Conservation (phyloP, 2,888 invertebrate species). For the Drosophila nr. perissopoda region DNA sequence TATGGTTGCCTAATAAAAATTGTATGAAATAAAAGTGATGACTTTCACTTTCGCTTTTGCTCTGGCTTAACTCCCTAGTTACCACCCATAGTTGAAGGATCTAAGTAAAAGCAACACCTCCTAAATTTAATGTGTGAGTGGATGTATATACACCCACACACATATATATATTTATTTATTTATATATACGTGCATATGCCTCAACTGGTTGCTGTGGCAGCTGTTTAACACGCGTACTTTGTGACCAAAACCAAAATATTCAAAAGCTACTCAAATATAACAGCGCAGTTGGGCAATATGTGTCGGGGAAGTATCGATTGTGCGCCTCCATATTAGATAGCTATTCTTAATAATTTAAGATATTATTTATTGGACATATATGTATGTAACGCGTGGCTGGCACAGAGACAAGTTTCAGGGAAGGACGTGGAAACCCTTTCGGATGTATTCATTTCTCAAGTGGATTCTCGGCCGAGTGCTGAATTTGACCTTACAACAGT, state of each 20-base stretch:
- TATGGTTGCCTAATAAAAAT: constrained; percentile 77
- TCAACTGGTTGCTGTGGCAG: constrained; percentile 1
- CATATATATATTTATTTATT: not conserved
- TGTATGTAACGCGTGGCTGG: not conserved
- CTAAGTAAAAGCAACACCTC: constrained; percentile 37
- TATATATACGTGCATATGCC: constrained; percentile 27
- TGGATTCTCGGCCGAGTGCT: not conserved
- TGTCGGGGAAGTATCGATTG: not conserved
- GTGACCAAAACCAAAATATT: not conserved
- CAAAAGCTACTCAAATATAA: not conserved
- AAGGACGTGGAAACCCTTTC: not conserved
- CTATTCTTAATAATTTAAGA: not conserved
- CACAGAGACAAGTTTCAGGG: not conserved
- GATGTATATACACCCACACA: not conserved
- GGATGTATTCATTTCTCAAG: not conserved
- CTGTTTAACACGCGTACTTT: constrained; percentile 3
- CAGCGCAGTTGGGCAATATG: not conserved
- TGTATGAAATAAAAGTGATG: constrained; percentile 81
- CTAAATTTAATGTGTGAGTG: constrained; percentile 22
- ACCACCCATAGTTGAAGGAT: constrained; percentile 21
- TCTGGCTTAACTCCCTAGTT: constrained; percentile 6
- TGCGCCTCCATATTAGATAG: not conserved
- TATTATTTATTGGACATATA: not conserved
- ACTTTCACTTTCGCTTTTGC: constrained; percentile 71
- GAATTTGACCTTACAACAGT: not conserved